These are phyloP conservation scores for Cryptus armator DNA, from an alignment of 2,888 invertebrate genomes.

Conservation along the genomic window DNA sequence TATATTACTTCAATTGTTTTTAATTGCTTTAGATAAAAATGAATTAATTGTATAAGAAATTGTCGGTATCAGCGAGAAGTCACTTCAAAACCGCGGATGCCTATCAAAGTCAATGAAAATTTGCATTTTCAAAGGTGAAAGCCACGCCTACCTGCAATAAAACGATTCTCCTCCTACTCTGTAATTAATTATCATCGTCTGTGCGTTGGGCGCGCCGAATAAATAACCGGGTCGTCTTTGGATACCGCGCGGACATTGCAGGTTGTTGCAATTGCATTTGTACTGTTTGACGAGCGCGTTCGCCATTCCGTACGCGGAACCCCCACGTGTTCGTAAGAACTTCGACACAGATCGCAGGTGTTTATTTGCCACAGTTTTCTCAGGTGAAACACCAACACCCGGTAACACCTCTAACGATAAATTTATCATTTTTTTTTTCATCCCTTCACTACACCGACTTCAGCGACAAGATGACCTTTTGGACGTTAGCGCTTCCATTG, in stretches of 20 bases:
- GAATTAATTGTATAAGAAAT: neutral
- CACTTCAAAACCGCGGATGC: neutral
- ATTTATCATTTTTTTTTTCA: conserved; percentile 3
- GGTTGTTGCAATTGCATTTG: conserved; percentile 30
- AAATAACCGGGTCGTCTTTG: conserved; percentile 44
- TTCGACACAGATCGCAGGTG: conserved; percentile 39
- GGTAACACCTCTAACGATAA: conserved; percentile 28
- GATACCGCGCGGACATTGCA: neutral
- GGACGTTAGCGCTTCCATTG: neutral
- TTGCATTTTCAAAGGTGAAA: conserved; percentile 28
- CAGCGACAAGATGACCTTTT: neutral
- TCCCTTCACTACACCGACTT: neutral
- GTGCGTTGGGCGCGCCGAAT: conserved; percentile 41
- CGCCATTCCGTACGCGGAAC: conserved; percentile 12
- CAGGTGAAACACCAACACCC: conserved; percentile 45
- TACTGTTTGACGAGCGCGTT: neutral
- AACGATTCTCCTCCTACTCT: conserved; percentile 50
- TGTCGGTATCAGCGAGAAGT: neutral
- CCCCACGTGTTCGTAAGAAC: conserved; percentile 29
- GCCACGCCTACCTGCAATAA: conserved; percentile 30
- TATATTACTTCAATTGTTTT: too few relatives aligned
- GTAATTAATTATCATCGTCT: conserved; percentile 49
- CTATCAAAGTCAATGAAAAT: conserved; percentile 13
- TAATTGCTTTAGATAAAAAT: neutral
- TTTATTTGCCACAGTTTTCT: conserved; percentile 7